These are phyloP conservation scores for Ibycter americanus DNA, from an alignment of 2,797 vertebrate genomes.

Conservation along the genomic window DNA sequence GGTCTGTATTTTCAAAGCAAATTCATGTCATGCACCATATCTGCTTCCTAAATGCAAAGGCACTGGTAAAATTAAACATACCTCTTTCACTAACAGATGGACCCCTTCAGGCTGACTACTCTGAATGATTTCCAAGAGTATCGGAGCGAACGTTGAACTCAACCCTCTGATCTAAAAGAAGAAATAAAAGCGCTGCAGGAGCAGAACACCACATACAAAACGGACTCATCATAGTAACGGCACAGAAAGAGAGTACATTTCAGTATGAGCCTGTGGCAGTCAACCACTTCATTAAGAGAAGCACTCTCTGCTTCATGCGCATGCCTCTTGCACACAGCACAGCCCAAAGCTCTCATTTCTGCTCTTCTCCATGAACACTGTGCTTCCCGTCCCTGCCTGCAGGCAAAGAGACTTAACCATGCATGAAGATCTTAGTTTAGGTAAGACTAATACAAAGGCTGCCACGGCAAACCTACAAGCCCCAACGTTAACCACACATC, in stretches of 20 bases:
- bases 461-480: background rate
- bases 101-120: conserved; percentile 92
- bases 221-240: fast-evolving
- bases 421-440: background rate
- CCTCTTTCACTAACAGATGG: conserved; percentile 83
- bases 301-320: fast-evolving
- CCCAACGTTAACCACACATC: background rate
- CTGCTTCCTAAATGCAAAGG: background rate
- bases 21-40: fast-evolving
- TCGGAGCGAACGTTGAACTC: conserved; percentile 77
- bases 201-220: background rate
- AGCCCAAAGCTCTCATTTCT: background rate
- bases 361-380: background rate
- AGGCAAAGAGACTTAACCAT: background rate
- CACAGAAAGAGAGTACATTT: background rate
- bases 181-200: background rate
- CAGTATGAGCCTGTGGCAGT: background rate
- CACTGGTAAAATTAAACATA: conserved; percentile 17
- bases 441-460: background rate
- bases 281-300: background rate
- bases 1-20: background rate
- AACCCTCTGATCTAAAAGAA: conserved; percentile 80
- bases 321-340: background rate
- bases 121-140: conserved; percentile 86
- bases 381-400: background rate